Evolutionary conservation across 2,113 vertebrate species (phyloP), one percentile per base, ranked within the genome.

Genomic region (Pseudopipra pipra): DNA sequence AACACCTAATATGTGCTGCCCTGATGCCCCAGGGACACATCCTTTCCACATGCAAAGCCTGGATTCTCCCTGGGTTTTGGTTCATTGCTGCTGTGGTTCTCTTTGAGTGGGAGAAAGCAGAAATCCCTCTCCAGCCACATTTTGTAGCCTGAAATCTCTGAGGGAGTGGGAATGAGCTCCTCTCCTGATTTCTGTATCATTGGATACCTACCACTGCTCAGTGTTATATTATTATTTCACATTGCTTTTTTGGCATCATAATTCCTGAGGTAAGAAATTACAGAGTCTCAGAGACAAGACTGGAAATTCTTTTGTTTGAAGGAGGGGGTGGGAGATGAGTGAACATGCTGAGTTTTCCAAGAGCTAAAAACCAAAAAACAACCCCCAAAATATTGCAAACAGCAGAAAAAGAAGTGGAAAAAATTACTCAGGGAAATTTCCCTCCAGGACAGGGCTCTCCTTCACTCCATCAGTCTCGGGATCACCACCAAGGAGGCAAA

Each of bases 391-490:
- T 52, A 52, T 9, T 16, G 51, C 25, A 8, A 52, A 52, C 5
- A 51, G 49, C 49, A 51, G 49, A 9, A 52, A 52, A 52, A 27
- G 51, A 16, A 52, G 51, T 14, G 27, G 25, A 16, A 52, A 52
- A 52, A 52, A 52, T 14, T 14, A 25, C 13, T 25, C 8, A 25
- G 24, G 49, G 12, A 49, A 25, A 25, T 49, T 49, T 49, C 49
- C 8, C 49, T 49, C 23, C 49, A 49, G 47, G 47, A 37, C 49
- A 52, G 61, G 81, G 41, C 80, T 84, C 63, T 46, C 39, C 79
- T 47, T 89, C 49, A 52, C 87, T 89, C 89, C 89, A 90, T 85
- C 85, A 67, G 71, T 66, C 90, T 61, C 93, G 88, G 74, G 27
- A 77, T 49, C 84, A 84, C 73, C 90, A 80, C 52, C 46, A 37